Percentiles rank a stretch among this genome's conserved stretches.
These are phyloP conservation scores for Psittacula echo DNA, from an alignment of 2,797 vertebrate species.

Conservation along the genomic window DNA sequence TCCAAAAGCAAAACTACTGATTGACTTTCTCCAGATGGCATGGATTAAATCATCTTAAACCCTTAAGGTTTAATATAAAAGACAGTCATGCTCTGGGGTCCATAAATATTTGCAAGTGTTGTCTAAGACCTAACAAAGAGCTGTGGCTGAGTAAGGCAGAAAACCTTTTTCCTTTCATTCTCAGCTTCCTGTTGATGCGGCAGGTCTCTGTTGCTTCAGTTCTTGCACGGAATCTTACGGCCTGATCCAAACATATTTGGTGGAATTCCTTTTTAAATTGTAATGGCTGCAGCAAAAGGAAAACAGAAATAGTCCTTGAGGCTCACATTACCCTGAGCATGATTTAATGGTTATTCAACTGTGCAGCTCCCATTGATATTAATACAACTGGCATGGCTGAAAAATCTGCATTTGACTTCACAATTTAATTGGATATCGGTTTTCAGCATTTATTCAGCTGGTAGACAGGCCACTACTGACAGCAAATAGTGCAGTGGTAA, in stretches of 20 bases:
- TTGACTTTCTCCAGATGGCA: background rate
- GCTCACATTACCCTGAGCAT: background rate
- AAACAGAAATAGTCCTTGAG: background rate
- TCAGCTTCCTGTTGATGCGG: background rate
- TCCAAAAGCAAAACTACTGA: conserved; percentile 5
- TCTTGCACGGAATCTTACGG: background rate
- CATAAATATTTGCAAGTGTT: background rate
- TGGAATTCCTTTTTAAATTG: background rate
- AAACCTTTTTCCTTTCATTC: background rate
- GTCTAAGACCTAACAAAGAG: background rate
- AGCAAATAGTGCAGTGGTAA: background rate
- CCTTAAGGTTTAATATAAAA: background rate
- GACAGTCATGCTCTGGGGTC: background rate
- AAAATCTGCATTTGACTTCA: background rate
- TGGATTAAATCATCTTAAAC: background rate
- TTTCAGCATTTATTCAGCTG: background rate
- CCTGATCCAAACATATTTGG: background rate
- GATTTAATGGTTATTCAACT: background rate
- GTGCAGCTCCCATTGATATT: background rate
- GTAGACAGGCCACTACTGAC: background rate
- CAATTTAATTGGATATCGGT: background rate
- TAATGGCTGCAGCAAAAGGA: background rate
- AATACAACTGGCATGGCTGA: background rate
- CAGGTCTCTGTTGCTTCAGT: background rate
- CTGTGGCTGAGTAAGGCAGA: fast-evolving